phyloP scores from a whole-genome alignment of 2,797 vertebrate species.

The Gobionotothen gibberifrons region DNA sequence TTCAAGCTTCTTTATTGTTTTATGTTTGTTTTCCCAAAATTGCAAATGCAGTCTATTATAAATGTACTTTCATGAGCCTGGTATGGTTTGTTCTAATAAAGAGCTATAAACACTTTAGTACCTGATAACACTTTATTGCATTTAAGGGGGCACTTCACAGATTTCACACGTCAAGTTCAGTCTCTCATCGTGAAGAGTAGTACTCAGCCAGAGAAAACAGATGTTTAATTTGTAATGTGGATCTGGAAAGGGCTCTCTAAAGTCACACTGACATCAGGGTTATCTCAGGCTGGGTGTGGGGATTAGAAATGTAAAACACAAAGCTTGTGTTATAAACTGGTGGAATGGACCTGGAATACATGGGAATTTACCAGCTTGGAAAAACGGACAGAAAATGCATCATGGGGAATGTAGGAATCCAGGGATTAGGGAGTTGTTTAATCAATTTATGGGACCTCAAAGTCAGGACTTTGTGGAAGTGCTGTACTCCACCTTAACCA shows the following conservation, averaged over 20 bases:
- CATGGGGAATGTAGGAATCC: not conserved
- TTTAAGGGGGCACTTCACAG: conserved; percentile 38
- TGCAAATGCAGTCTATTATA: conserved; percentile 9
- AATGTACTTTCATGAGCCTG: not conserved
- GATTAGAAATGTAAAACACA: conserved; percentile 20
- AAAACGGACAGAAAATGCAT: not conserved
- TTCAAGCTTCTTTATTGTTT: not conserved
- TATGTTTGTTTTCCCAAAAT: conserved; percentile 15
- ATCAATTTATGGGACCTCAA: not conserved
- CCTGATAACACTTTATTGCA: not conserved
- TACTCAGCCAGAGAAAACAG: conserved; percentile 34
- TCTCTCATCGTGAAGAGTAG: conserved; percentile 20
- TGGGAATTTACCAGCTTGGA: not conserved
- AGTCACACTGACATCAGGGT: conserved; percentile 24
- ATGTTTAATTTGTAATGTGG: conserved; percentile 42
- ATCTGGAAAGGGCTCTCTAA: conserved; percentile 24
- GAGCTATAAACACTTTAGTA: conserved; percentile 11
- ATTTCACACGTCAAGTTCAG: conserved; percentile 31
- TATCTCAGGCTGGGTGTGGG: conserved; percentile 9
- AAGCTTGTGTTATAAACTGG: conserved; percentile 6
- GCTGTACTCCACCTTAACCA: not conserved
- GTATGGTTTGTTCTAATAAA: conserved; percentile 3
- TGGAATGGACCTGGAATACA: not conserved
- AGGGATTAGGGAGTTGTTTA: not conserved
- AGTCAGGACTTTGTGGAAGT: not conserved